Conservation (phyloP, 2,888 invertebrate species). For the Operophtera brumata region DNA sequence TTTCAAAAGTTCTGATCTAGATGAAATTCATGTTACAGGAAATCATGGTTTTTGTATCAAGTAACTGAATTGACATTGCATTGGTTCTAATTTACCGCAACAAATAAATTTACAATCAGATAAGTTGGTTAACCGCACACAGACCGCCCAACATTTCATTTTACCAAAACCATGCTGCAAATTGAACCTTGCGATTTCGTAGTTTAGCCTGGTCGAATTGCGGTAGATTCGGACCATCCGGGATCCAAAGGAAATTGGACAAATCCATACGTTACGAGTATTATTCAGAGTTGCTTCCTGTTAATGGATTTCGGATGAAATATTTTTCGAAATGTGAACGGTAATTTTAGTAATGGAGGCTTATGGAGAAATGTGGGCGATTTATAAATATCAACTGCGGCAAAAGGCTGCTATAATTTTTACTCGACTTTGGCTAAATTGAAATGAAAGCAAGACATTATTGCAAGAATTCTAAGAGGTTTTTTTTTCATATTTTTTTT, state of each 20-base stretch:
- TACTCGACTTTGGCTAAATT: not conserved
- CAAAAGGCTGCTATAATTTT: not conserved
- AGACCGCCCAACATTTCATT: conserved; percentile 21
- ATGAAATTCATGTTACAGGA: too few relatives aligned
- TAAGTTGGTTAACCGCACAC: conserved; percentile 27
- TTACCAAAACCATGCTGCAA: not conserved
- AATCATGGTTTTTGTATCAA: not conserved
- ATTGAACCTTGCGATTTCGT: conserved; percentile 4
- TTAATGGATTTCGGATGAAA: conserved; percentile 28
- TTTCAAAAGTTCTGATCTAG: too few relatives aligned
- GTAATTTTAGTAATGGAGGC: conserved; percentile 35
- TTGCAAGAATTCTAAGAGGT: not conserved
- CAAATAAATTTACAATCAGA: conserved; percentile 24
- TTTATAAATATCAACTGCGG: conserved; percentile 12
- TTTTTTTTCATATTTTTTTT: too few relatives aligned
- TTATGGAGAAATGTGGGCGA: conserved; percentile 13
- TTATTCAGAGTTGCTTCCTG: conserved; percentile 46
- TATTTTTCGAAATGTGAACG: conserved; percentile 40
- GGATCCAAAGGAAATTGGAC: conserved; percentile 46
- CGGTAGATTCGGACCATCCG: conserved; percentile 28
- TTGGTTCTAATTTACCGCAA: conserved; percentile 13
- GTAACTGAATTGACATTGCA: not conserved
- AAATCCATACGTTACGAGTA: conserved; percentile 49
- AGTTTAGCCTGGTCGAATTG: not conserved
- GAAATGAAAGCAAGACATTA: not conserved